phyloP scores from a whole-genome alignment of 2,797 vertebrate genomes.

The Gadopsis marmoratus region DNA sequence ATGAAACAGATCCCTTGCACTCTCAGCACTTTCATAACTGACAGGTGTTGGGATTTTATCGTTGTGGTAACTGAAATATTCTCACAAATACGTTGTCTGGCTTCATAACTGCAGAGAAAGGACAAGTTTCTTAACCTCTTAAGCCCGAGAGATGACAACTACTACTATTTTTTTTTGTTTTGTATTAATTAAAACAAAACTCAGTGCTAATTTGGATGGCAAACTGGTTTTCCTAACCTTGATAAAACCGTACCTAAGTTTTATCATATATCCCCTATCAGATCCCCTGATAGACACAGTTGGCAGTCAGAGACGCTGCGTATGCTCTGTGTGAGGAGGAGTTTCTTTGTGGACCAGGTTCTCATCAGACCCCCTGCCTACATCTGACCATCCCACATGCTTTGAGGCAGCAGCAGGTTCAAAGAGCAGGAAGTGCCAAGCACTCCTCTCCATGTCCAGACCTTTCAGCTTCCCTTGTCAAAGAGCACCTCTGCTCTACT shows the following conservation, averaged over 20 bases:
- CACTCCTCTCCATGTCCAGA: slow-evolving; percentile 88
- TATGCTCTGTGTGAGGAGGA: slow-evolving; percentile 20
- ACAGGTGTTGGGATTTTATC: neutral
- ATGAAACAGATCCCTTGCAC: neutral
- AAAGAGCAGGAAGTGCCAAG: slow-evolving; percentile 93
- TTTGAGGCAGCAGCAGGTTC: slow-evolving; percentile 88
- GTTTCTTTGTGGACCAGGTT: slow-evolving; percentile 43
- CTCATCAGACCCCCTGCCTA: slow-evolving; percentile 46
- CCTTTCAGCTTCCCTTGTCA: slow-evolving; percentile 93
- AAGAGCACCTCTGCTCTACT: slow-evolving; percentile 89
- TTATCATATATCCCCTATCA: neutral
- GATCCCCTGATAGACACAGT: slow-evolving; percentile 8
- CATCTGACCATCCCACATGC: slow-evolving; percentile 77
- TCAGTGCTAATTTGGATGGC: neutral
- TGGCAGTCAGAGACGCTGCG: slow-evolving; percentile 24
- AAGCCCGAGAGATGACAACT: too few species aligned
- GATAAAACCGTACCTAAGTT: neutral
- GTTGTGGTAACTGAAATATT: neutral
- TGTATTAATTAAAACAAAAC: neutral
- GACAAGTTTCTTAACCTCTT: too few species aligned
- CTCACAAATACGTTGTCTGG: neutral
- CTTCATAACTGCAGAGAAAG: neutral
- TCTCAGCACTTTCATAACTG: neutral
- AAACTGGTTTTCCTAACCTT: slow-evolving; percentile 10
- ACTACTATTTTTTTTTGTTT: neutral